Evolutionary conservation across 2,888 invertebrate species (phyloP), one percentile per base, ranked within the genome.

Genomic region (Polyommatus icarus): DNA sequence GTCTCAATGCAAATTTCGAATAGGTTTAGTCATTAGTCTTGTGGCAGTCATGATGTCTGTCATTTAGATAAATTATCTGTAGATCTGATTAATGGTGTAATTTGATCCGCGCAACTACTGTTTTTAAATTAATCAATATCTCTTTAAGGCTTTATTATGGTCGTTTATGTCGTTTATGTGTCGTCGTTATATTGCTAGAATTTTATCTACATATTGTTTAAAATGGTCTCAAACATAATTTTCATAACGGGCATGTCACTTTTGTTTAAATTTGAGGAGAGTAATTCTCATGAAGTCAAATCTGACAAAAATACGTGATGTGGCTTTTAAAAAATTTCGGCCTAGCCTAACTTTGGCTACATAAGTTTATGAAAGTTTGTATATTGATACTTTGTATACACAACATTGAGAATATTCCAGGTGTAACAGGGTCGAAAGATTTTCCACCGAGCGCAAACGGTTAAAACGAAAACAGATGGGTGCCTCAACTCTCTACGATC

Each of bases 1-100:
- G 20, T 57, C 57, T 46, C 59, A 76, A 40, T 67, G 36, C 61
- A 76, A 76, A 76, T 67, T 76, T 67, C 24, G 24, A 76, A 67
- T 75, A 46, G 54, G 75, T 24, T 46, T 15, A 20, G 29, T 54
- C 75, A 75, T 75, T 75, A 54, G 24, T 75, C 54, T 24, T 54
- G 54, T 75, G 50, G 50, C 75, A 75, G 50, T 29, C 29, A 67
- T 67, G 67, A 32, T 67, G 29, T 67, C 75, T 54, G 75, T 75
- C 75, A 54, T 75, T 50, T 54, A 75, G 75, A 75, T 75, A 50
- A 54, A 75, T 75, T 75, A 20, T 75, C 54, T 32, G 29, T 29
- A 50, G 15, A 50, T 50, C 75, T 75, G 75, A 75, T 75, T 54
- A 15, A 75, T 54, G 54, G 50, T 75, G 75, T 75, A 54, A 75